Evolutionary conservation across 2,888 invertebrate genomes (phyloP).

Genomic region (Temnothorax unifasciatus): DNA sequence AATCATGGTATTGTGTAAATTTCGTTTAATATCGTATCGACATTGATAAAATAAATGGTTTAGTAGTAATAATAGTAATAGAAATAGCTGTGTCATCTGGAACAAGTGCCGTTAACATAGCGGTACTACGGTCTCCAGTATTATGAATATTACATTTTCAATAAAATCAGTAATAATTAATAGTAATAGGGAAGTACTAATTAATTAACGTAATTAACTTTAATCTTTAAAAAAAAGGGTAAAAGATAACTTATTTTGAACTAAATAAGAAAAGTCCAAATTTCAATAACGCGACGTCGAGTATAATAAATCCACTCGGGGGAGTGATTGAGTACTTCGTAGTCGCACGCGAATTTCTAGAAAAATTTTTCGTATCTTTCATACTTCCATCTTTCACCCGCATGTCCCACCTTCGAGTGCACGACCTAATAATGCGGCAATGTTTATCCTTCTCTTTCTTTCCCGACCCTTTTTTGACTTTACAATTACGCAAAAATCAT

Average conservation of each 20-base stretch:
- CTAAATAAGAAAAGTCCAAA: background rate
- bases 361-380: background rate
- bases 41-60: background rate
- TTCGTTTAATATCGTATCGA: background rate
- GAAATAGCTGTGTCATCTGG: background rate
- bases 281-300: background rate
- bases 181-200: background rate
- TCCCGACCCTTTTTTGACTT: background rate
- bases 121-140: background rate
- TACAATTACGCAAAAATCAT: slow-evolving; percentile 28
- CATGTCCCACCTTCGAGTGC: background rate
- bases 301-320: background rate
- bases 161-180: background rate
- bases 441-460: background rate
- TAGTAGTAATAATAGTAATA: background rate
- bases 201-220: background rate
- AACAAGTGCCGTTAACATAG: background rate
- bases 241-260: background rate
- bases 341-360: background rate
- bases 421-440: slow-evolving; percentile 19
- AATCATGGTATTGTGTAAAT: background rate
- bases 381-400: slow-evolving; percentile 23
- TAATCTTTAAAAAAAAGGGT: background rate
- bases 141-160: background rate
- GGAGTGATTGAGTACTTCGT: background rate